phyloP scores from a whole-genome alignment of 2,113 vertebrate genomes.

The Marcusenius ussheri region DNA sequence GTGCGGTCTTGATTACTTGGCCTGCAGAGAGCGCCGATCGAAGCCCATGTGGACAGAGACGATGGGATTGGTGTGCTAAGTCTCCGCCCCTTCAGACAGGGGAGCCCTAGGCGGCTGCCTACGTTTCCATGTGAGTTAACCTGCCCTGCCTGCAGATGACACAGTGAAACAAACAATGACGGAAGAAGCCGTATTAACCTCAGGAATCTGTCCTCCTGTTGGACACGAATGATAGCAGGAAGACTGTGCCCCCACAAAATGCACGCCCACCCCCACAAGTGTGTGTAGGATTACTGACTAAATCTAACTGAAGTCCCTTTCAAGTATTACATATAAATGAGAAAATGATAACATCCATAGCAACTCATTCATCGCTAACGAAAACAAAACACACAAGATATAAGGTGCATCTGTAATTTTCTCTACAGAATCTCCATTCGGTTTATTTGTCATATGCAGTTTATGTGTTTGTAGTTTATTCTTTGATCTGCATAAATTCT shows the following conservation, averaged over 20 bases:
- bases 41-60: background rate
- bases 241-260: background rate
- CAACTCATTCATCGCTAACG: background rate
- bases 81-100: background rate
- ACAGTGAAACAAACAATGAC: background rate
- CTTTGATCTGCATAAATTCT: background rate
- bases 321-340: background rate
- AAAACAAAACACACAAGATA: background rate
- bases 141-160: background rate
- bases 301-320: background rate
- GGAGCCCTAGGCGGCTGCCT: background rate
- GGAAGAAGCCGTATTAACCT: background rate
- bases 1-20: background rate
- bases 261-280: background rate
- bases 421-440: background rate
- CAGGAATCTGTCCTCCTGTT: background rate
- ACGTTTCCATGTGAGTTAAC: background rate
- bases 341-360: background rate
- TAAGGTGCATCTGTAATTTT: background rate
- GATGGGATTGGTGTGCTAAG: background rate
- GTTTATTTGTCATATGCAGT: background rate
- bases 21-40: background rate
- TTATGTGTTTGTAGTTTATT: background rate
- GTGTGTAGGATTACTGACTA: background rate
- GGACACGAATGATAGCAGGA: background rate